Conservation (phyloP, 2,888 invertebrate genomes). For the Microplitis manilae region DNA sequence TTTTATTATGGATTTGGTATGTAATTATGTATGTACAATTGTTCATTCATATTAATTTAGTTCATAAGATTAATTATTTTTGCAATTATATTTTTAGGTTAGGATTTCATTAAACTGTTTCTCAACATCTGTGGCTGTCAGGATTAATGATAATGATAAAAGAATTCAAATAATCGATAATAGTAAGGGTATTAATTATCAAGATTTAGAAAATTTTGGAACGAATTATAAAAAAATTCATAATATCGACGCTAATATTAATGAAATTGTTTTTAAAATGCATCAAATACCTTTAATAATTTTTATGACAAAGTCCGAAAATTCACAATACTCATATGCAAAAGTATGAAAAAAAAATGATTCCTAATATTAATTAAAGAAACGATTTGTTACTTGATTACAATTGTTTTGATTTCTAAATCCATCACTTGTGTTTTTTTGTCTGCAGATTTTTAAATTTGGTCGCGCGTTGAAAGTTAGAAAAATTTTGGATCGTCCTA, state of each 20-base stretch:
- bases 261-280: slow-evolving; percentile 55
- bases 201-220: slow-evolving; percentile 76
- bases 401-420: background rate
- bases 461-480: slow-evolving; percentile 59
- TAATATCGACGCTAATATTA: background rate
- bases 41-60: background rate
- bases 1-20: background rate
- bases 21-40: background rate
- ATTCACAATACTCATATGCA: slow-evolving; percentile 74
- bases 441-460: background rate
- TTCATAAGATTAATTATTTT: no score
- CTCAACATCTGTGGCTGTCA: slow-evolving; percentile 80
- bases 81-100: slow-evolving; percentile 72
- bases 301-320: slow-evolving; percentile 75
- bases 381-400: background rate
- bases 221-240: slow-evolving; percentile 66
- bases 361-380: background rate
- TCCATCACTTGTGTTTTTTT: background rate
- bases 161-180: slow-evolving; percentile 85
- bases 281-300: slow-evolving; percentile 75
- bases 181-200: slow-evolving; percentile 78
- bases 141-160: slow-evolving; percentile 76
- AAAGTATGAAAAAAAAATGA: slow-evolving; percentile 66
- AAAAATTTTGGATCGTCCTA: slow-evolving; percentile 73
- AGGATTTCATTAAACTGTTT: slow-evolving; percentile 81